Base-by-base conservation (phyloP, 2,888 invertebrate species). In the Oscheius sp. region DNA sequence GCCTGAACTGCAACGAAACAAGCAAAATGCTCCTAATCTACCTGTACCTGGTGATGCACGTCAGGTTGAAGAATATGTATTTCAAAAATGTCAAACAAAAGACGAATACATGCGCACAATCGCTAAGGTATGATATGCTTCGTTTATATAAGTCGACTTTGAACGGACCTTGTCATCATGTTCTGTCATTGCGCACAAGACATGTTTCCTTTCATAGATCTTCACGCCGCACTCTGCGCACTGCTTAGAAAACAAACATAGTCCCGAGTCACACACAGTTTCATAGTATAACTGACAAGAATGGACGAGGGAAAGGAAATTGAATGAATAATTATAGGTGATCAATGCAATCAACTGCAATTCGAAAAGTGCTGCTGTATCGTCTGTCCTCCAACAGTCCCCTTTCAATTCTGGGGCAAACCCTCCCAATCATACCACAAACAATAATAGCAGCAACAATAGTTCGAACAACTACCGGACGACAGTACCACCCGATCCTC, bases 261-360 rank as follows among this genome's bases (percentile, higher is more conserved):
- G 17, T 14, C 36, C 20, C 22, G 24, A 47, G 47, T 20, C 47
- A 24, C 20, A 24, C n/a, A 47, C 33, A 33, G 33, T 32, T 54
- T 22, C 20, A 36, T 24, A 12, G 26, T 26, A 24, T 30, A 50
- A 33, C 38, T 33, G 20, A 2, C 36, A 8, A 33, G 22, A 36
- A 30, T 8, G 17, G 22, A 30, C 17, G 33, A 17, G 32, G 17
- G 36, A 32, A 32, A 33, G 36, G 12, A 36, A 33, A 28, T 17
- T 4, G 44, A 22, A 24, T n/a, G 9, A 22, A 38, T 41, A 1
- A 22, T 44, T 44, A 2, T 47, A 75, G 75, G 75, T 80, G 36
- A 85, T 85, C 54, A 85, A 85, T 64, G 85, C 85, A 6, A 85
- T 85, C 70, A 85, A 85, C 68, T 85, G 85, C 74, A 85, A 85